Evolutionary conservation across 2,888 invertebrate genomes (phyloP).

Genomic region (Philopedon plagiatum): DNA sequence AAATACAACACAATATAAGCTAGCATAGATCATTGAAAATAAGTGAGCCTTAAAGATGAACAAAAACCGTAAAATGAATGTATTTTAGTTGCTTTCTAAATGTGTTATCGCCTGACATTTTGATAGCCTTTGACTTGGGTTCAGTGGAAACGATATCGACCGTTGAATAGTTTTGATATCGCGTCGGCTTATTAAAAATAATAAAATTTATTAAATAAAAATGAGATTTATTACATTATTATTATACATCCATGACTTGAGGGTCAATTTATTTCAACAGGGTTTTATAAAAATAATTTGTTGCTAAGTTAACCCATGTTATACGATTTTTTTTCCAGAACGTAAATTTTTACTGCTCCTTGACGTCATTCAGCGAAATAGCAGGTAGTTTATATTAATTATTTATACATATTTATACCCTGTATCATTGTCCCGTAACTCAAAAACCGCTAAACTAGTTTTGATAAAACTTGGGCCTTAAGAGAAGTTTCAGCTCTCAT

Average conservation of each 20-base stretch:
- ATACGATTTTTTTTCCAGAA: too few species aligned
- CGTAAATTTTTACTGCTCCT: too few species aligned
- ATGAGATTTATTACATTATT: neutral
- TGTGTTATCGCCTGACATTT: constrained; percentile 52
- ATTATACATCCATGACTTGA: neutral
- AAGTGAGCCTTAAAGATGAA: constrained; percentile 62
- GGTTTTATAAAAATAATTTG: neutral
- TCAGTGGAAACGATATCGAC: constrained; percentile 58
- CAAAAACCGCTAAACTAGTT: too few species aligned
- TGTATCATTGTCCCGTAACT: too few species aligned
- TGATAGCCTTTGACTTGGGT: constrained; percentile 59
- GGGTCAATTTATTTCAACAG: constrained; percentile 1
- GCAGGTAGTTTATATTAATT: too few species aligned
- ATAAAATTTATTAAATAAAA: constrained; percentile 7
- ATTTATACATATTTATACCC: too few species aligned
- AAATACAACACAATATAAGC: constrained; percentile 49
- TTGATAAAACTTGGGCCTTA: too few species aligned
- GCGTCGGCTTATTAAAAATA: constrained; percentile 38
- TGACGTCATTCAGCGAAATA: too few species aligned
- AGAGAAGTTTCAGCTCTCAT: too few species aligned
- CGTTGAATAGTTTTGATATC: constrained; percentile 48
- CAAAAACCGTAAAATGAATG: constrained; percentile 43
- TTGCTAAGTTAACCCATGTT: too few species aligned
- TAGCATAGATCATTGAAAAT: constrained; percentile 59
- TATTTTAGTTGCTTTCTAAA: constrained; percentile 42